phyloP scores from a whole-genome alignment of 2,113 vertebrate species.

The Ondatra zibethicus region DNA sequence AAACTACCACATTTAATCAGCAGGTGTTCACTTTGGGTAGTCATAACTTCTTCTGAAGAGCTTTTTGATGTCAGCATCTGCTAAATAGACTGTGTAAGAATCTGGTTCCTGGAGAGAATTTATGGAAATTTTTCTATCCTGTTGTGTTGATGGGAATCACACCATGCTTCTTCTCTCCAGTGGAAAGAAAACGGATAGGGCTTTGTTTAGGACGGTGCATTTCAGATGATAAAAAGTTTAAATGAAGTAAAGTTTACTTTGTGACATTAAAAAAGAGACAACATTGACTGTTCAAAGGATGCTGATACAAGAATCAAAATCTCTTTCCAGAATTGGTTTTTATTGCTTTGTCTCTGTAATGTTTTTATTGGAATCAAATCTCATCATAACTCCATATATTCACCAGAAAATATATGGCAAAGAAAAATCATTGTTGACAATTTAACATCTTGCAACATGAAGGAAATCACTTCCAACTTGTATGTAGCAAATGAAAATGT shows the following conservation, averaged over 20 bases:
- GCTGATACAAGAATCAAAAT: background rate
- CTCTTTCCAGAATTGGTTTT: background rate
- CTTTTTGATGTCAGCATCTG: conserved; percentile 60
- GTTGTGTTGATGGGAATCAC: conserved; percentile 56
- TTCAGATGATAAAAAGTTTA: background rate
- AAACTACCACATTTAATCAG: conserved; percentile 65
- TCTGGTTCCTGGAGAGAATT: conserved; percentile 56
- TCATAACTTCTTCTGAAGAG: conserved; percentile 51
- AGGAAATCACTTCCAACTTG: background rate
- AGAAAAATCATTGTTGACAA: background rate
- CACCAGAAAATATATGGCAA: background rate
- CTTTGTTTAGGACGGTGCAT: background rate
- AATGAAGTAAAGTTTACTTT: background rate
- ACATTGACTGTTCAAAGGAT: background rate
- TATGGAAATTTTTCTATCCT: conserved; percentile 48
- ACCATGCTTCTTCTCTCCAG: background rate
- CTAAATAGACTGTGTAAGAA: conserved; percentile 63
- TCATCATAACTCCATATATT: background rate
- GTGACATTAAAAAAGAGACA: background rate
- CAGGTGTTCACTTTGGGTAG: conserved; percentile 68
- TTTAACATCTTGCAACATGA: background rate
- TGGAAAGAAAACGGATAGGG: background rate
- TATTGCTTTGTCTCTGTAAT: background rate
- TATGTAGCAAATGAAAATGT: background rate
- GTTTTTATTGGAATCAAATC: background rate